Percentiles rank a stretch among this genome's conserved stretches.
Evolutionary conservation across 2,797 vertebrate genomes (phyloP).

Genomic region (Fistularia commersonii): DNA sequence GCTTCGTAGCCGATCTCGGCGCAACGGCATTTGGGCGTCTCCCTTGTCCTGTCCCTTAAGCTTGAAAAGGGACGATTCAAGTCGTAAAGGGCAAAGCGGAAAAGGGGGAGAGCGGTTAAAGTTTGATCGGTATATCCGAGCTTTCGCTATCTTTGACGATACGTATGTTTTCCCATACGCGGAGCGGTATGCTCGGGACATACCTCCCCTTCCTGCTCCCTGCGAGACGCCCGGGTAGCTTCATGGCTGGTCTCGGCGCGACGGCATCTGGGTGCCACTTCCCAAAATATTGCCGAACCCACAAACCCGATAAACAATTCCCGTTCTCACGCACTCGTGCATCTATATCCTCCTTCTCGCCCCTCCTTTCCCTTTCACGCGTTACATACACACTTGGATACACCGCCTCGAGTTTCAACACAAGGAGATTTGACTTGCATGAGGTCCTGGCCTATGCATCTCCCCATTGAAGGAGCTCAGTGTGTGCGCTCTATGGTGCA

Average conservation of each 20-base stretch:
- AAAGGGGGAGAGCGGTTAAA: conserved; percentile 41
- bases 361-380: conserved; percentile 14
- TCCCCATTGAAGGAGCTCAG: conserved; percentile 53
- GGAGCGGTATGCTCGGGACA: no score
- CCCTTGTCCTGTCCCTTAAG: conserved; percentile 20
- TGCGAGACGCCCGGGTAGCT: no score
- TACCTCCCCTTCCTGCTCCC: no score
- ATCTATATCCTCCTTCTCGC: conserved; percentile 11
- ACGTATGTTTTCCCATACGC: no score
- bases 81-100: conserved; percentile 50
- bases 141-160: conserved; percentile 49
- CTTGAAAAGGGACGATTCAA: conserved; percentile 56
- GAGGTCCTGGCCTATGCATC: conserved; percentile 65
- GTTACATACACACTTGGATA: conserved; percentile 24
- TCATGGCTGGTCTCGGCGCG: no score
- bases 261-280: conserved; percentile 47
- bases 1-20: no score
- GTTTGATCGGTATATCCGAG: conserved; percentile 50
- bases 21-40: conserved; percentile 49
- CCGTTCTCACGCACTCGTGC: conserved; percentile 36
- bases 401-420: conserved; percentile 46
- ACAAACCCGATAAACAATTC: conserved; percentile 10
- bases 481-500: conserved; percentile 29
- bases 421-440: conserved; percentile 63
- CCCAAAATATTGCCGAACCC: conserved; percentile 25